phyloP scores from a whole-genome alignment of 2,797 vertebrate genomes.

The Pangasius macronema region DNA sequence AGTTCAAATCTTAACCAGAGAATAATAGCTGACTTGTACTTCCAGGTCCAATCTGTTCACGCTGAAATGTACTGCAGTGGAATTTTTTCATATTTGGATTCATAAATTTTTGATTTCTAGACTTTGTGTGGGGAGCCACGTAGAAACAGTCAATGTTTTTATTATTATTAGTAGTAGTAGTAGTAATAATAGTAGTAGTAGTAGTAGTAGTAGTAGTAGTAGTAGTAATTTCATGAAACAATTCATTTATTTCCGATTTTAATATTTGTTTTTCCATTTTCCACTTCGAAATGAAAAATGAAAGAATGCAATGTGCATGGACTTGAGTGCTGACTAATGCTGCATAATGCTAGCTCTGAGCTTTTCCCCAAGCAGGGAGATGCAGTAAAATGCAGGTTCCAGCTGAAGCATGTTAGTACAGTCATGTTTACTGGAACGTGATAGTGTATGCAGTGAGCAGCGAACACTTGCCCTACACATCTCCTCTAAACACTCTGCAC shows the following conservation, averaged over 20 bases:
- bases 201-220: too few relatives aligned
- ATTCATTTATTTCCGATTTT: neutral
- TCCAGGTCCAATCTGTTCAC: neutral
- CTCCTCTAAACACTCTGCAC: constrained; percentile 47
- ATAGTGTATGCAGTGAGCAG: neutral
- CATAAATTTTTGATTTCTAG: neutral
- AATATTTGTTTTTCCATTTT: neutral
- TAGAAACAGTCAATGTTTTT: neutral
- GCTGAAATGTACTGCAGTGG: neutral
- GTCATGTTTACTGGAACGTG: constrained; percentile 9
- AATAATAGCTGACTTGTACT: neutral
- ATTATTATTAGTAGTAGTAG: neutral
- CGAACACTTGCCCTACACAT: constrained; percentile 35
- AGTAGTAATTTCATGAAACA: too few relatives aligned
- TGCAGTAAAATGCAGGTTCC: constrained; percentile 11
- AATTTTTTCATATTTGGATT: neutral
- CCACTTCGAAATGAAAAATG: neutral
- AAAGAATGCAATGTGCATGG: neutral
- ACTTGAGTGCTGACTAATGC: neutral
- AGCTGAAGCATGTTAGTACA: constrained; percentile 6
- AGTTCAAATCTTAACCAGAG: neutral
- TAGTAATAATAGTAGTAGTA: too few relatives aligned
- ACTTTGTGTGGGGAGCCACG: neutral
- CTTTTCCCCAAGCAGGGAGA: neutral
- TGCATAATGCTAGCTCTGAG: neutral